Percentiles rank a stretch among this genome's conserved stretches.
Evolutionary conservation across 2,113 vertebrate species (phyloP).

Genomic region (Mormyrus iriodes): DNA sequence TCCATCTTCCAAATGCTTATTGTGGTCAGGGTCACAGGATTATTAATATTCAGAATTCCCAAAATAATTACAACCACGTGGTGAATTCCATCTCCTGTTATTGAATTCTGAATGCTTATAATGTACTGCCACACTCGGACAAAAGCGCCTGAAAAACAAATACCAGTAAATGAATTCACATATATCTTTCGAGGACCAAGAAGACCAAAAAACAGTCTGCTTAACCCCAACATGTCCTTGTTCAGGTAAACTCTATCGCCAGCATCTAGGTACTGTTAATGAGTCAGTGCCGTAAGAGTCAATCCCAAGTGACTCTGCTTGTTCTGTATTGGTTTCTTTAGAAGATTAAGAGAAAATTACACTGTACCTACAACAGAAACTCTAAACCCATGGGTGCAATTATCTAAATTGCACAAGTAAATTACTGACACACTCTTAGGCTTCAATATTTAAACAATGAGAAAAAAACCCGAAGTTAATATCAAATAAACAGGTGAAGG

Average conservation of each 20-base stretch:
- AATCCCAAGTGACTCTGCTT: neutral
- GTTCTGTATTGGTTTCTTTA: neutral
- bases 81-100: neutral
- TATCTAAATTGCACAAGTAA: slow-evolving; percentile 4
- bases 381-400: neutral
- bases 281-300: neutral
- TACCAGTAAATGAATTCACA: neutral
- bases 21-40: neutral
- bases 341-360: neutral
- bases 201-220: neutral
- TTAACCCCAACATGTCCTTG: neutral
- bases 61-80: neutral
- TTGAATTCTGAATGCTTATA: neutral
- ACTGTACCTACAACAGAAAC: neutral
- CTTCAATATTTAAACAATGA: neutral
- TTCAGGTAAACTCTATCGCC: neutral
- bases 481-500: neutral
- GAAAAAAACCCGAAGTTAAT: neutral
- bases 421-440: neutral
- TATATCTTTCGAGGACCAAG: neutral
- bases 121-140: neutral
- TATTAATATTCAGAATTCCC: neutral
- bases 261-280: neutral
- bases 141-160: neutral
- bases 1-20: neutral